Evolutionary conservation across 1,140 invertebrate genomes (phyloP), one percentile per base, ranked within the genome.

Genomic region (Drosophila kepulauana): DNA sequence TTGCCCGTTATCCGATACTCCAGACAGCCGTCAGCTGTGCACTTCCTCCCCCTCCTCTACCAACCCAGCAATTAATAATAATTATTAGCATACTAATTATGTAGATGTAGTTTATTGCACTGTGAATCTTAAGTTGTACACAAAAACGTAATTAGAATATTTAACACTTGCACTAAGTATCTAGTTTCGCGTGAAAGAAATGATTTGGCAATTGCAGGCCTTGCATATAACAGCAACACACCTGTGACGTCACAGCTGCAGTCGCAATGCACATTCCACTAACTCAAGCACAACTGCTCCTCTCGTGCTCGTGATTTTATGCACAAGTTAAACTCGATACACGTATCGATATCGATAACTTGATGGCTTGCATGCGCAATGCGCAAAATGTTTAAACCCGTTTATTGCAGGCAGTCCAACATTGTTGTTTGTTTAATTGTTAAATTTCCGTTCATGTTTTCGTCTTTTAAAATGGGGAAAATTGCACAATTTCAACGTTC

Each of bases 381-480:
- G 5, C 13, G 13, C 45, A 46, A 8, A 7, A 38, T 38, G 8
- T 38, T 38, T 7, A 16, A 46, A 15, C 13, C 7, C 46, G 15
- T 20, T 48, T 8, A 38, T 38, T 10, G 8, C 10, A 38, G 6
- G 5, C 33, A 33, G 33, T 25, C 33, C 33, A 33, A 33, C 7
- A 33, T 38, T 38, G 35, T 38, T 10, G 20, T 64, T 35, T 30
- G 13, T n/a, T 49, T 41, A 41, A 15, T 35, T 54, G 20, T 64
- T 38, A 8, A 38, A 8, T 38, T 64, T 61, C 38, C 43, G 52
- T 51, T 56, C 33, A 51, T 59, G 33, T 54, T 57, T 56, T 48
- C 33, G 15, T 38, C 48, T 48, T 11, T 54, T 61, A 75, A 1
- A 48, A 16, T 65, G 8, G 54, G 45, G 20, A 15, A 63, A 71